Evolutionary conservation across 1,140 invertebrate species (phyloP), one percentile per base, ranked within the genome.

Genomic region (Macrotrachela quadricornifera): DNA sequence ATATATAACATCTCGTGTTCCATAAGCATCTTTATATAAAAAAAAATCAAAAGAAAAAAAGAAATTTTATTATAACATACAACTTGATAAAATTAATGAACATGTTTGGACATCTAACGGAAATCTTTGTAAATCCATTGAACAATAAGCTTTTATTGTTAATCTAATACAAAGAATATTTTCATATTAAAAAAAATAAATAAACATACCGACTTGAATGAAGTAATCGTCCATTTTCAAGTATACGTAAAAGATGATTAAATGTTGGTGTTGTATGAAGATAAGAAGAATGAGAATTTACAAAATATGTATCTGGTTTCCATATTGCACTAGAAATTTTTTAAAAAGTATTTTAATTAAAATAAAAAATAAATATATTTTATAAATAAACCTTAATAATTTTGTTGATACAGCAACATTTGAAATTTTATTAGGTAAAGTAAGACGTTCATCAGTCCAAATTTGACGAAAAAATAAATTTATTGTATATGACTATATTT

Each of bases 91-190:
- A 30, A 30, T 30, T 4, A 30, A 30, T 8, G 21, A 8, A 30
- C 21, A 30, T 30, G 45, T 17, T 49, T 72, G 71, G 39, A 62
- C 63, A 56, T 72, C 70, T 61, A 72, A 63, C 2, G 71, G 71
- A 54, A 70, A 72, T 64, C 85, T 85, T 59, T 85, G 77, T 17
- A 96, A 71, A 61, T 92, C 81, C 90, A 96, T 96, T 10, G 85
- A 85, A 68, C 91, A 96, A 59, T 82, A 87, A 0, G 90, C 88
- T 71, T 90, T 91, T 6, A 72, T 66, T 10, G 71, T 72, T 57
- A 73, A 54, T 59, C 70, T 71, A 4, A 30, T n/a, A 57, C 14
- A 63, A 62, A 17, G 50, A 36, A 54, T 21, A 39, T 38, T 8
- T 53, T 30, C 43, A 10, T 17, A 8, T 17, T 45, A 3, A 45